Percentiles rank a stretch among this genome's conserved stretches.
Conservation (phyloP, 2,113 vertebrate genomes). For the Saimiri boliviensis region DNA sequence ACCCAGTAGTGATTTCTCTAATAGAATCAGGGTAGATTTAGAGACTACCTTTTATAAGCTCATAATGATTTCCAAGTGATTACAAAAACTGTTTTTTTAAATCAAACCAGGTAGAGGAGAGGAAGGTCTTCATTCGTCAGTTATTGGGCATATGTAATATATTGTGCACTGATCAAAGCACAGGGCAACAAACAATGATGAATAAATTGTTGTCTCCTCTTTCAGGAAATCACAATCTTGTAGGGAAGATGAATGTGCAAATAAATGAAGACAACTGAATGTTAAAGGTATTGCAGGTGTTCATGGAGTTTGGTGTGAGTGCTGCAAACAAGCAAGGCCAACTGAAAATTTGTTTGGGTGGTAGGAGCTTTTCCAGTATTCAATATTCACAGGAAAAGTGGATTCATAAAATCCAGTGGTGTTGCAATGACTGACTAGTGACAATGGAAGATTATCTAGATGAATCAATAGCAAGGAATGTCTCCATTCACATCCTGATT, state of each 20-base stretch:
- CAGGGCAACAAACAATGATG: not conserved
- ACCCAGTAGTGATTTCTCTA: not conserved
- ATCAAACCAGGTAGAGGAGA: not conserved
- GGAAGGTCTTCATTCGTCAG: not conserved
- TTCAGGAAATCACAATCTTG: not conserved
- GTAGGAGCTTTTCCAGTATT: not conserved
- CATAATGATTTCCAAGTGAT: not conserved
- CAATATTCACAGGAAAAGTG: not conserved
- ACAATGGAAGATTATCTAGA: not conserved
- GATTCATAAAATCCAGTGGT: not conserved
- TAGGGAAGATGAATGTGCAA: not conserved
- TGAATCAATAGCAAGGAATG: not conserved
- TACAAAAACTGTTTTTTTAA: not conserved
- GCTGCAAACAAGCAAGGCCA: not conserved
- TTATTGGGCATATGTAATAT: too few species aligned
- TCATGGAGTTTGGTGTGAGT: not conserved
- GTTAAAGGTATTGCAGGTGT: not conserved
- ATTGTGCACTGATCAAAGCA: accelerated
- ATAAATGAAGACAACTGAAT: not conserved
- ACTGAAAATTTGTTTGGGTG: not conserved
- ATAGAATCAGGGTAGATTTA: slow-evolving; percentile 12
- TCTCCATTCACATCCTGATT: not conserved
- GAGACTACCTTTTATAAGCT: not conserved
- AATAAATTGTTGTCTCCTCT: not conserved
- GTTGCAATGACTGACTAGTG: not conserved